Evolutionary conservation across 2,888 invertebrate species (phyloP).

Genomic region (Coleophora flavipennella): DNA sequence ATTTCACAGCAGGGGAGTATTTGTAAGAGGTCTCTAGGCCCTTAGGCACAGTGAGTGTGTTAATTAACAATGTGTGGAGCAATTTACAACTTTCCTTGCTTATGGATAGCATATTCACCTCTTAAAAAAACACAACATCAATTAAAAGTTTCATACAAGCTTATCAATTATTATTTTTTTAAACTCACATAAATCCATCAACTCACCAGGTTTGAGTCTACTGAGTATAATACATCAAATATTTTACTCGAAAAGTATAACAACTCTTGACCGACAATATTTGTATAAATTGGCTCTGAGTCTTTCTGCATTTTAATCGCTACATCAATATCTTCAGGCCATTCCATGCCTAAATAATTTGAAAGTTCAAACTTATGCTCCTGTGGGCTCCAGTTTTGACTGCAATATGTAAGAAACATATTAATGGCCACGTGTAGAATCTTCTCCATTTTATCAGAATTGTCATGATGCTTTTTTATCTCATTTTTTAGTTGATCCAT

Average conservation of each 20-base stretch:
- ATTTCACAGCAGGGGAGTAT: too few relatives aligned
- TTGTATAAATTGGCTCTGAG: conserved; percentile 78
- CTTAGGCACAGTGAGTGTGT: neutral
- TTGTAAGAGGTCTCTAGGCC: too few relatives aligned
- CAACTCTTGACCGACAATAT: conserved; percentile 72
- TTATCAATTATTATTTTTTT: too few relatives aligned
- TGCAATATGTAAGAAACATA: conserved; percentile 80
- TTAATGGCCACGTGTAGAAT: conserved; percentile 75
- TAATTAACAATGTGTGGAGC: too few relatives aligned
- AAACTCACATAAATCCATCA: conserved; percentile 10
- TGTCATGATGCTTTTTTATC: conserved; percentile 29
- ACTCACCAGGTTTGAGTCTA: conserved; percentile 51
- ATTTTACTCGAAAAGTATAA: conserved; percentile 53
- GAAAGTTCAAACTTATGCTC: conserved; percentile 48
- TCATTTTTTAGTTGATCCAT: conserved; percentile 26
- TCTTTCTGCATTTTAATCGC: conserved; percentile 60
- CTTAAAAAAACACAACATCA: too few relatives aligned
- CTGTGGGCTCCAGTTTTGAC: conserved; percentile 88
- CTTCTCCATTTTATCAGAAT: conserved; percentile 31
- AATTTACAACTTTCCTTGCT: too few relatives aligned
- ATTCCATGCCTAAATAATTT: conserved; percentile 47
- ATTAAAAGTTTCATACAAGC: too few relatives aligned
- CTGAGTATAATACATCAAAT: conserved; percentile 37
- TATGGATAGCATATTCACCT: too few relatives aligned
- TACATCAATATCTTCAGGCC: conserved; percentile 57